Percentiles rank a stretch among this genome's conserved stretches.
These are phyloP conservation scores for Clinocottus analis DNA, from an alignment of 2,113 vertebrate species.

Conservation along the genomic window DNA sequence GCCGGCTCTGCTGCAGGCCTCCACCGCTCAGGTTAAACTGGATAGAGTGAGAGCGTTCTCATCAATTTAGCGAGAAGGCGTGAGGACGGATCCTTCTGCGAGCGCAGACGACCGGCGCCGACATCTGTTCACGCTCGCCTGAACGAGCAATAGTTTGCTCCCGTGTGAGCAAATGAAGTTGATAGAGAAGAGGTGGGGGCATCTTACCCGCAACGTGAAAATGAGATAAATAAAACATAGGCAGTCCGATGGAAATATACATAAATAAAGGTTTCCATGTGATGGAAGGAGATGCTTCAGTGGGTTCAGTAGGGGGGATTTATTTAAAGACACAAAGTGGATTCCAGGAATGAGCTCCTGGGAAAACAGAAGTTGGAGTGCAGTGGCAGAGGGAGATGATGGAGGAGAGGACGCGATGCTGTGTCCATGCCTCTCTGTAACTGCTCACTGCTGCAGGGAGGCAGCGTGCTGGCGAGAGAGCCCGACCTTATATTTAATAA, in stretches of 20 bases:
- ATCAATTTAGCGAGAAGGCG: conserved; percentile 64
- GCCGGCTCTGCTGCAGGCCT: conserved; percentile 40
- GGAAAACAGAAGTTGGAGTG: conserved; percentile 25
- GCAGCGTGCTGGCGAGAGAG: background rate
- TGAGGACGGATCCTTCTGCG: conserved; percentile 57
- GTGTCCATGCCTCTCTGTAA: conserved; percentile 65
- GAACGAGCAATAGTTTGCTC: conserved; percentile 73
- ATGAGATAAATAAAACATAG: conserved; percentile 60
- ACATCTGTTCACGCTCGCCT: conserved; percentile 75
- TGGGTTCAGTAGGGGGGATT: conserved; percentile 30
- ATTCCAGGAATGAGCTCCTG: conserved; percentile 45
- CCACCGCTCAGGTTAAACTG: conserved; percentile 60
- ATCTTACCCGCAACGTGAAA: conserved; percentile 37
- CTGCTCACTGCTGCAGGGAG: conserved; percentile 30
- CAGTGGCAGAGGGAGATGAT: conserved; percentile 10
- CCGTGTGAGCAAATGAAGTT: conserved; percentile 53
- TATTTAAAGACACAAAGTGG: conserved; percentile 58
- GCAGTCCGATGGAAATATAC: conserved; percentile 47
- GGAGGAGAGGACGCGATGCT: conserved; percentile 29
- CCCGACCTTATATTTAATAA: background rate
- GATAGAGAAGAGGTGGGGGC: conserved; percentile 26
- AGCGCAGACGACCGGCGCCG: conserved; percentile 47
- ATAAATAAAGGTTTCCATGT: conserved; percentile 68
- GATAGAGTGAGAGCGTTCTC: conserved; percentile 61
- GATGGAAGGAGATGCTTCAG: conserved; percentile 46